phyloP scores from a whole-genome alignment of 1,140 invertebrate genomes.

The Penaeus japonicus region DNA sequence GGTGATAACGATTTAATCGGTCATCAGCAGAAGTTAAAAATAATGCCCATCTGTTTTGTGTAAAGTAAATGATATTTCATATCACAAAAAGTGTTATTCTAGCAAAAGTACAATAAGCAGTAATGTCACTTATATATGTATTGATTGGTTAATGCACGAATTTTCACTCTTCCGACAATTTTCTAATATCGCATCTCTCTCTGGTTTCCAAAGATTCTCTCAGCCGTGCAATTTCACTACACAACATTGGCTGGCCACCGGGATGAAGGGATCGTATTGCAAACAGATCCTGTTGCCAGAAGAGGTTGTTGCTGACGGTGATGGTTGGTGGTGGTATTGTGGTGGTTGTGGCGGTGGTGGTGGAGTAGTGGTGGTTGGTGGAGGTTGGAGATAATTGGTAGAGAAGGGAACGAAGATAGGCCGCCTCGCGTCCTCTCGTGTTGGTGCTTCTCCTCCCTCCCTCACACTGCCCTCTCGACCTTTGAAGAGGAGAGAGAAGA shows the following conservation, averaged over 20 bases:
- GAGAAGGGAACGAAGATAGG: conserved; percentile 49
- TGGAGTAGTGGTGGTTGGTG: conserved; percentile 2
- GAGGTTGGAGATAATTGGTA: conserved; percentile 33
- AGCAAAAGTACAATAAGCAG: too few relatives aligned
- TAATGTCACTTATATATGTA: too few relatives aligned
- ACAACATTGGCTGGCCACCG: neutral
- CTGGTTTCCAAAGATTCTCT: too few relatives aligned
- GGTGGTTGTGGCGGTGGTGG: conserved; percentile 23
- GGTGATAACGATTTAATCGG: too few relatives aligned
- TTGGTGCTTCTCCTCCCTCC: conserved; percentile 40
- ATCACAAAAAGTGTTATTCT: too few relatives aligned
- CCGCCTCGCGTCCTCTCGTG: conserved; percentile 25
- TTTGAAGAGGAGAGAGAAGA: conserved; percentile 56
- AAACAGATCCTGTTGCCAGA: neutral
- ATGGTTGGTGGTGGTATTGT: conserved; percentile 16
- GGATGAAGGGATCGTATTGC: neutral
- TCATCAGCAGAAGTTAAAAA: too few relatives aligned
- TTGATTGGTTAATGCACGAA: too few relatives aligned
- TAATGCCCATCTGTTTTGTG: too few relatives aligned
- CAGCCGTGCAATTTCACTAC: too few relatives aligned
- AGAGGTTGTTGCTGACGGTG: conserved; percentile 1
- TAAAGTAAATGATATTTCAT: too few relatives aligned
- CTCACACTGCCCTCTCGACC: conserved; percentile 47
- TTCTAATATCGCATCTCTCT: too few relatives aligned
- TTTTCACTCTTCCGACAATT: too few relatives aligned